Evolutionary conservation across 2,113 vertebrate genomes (phyloP).

Genomic region (Columba janthina): DNA sequence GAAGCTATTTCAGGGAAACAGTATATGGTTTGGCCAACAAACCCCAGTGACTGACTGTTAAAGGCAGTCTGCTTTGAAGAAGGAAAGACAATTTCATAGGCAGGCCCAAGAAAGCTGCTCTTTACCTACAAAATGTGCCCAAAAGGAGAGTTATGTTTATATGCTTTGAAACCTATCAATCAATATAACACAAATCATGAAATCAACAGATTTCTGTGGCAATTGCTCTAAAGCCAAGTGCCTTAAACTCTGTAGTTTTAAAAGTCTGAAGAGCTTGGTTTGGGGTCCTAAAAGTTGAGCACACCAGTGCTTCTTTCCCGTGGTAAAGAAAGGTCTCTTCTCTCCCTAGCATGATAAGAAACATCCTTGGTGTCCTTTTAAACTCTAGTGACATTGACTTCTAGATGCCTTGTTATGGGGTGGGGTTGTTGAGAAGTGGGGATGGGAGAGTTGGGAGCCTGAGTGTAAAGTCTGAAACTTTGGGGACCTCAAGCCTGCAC

Average conservation of each 20-base stretch:
- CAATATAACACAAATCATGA: rapidly evolving
- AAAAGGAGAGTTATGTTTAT: background rate
- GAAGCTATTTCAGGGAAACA: background rate
- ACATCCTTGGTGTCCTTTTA: background rate
- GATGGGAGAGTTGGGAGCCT: background rate
- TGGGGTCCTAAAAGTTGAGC: background rate
- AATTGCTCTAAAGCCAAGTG: background rate
- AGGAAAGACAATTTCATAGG: background rate
- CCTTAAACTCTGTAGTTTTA: background rate
- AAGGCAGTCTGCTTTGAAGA: background rate
- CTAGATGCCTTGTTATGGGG: background rate
- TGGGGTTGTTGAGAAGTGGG: background rate
- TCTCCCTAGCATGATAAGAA: background rate
- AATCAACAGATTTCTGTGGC: background rate
- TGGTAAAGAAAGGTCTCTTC: background rate
- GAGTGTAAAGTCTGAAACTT: background rate
- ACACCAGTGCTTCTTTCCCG: background rate
- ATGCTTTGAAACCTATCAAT: background rate
- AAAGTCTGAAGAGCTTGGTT: background rate
- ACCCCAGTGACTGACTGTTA: background rate
- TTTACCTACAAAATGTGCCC: background rate
- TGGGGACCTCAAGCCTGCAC: background rate
- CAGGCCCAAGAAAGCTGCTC: background rate
- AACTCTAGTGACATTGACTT: background rate
- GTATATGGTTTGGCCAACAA: background rate